Evolutionary conservation across 2,113 vertebrate species (phyloP), one percentile per base, ranked within the genome.

Genomic region (Echinops telfairi): DNA sequence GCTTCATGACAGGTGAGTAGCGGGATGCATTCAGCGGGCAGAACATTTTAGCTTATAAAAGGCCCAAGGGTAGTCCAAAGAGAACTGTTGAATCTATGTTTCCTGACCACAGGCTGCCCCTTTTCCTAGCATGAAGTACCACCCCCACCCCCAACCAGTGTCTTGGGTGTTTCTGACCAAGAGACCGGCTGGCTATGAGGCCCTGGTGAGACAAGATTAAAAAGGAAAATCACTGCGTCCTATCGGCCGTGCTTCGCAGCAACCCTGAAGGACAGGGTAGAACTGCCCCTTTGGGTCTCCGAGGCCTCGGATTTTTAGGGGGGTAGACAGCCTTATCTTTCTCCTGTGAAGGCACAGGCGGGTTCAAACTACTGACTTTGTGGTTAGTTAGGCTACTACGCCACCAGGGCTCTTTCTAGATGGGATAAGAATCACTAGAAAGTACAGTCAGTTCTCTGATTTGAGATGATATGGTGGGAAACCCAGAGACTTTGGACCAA

Each of bases 1-100:
- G 99, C 97, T 99, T 99, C 98, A 99, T 99, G 99, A 99, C 99
- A 96, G 99, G 99, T 99, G 97, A 97, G 97, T 77, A 17, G 27
- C 0, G 0, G 40, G 88, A 43, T 40, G 29, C 25, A 8, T 64
- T 66, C n/a, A 15, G 29, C 60, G 38, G 85, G 16, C n/a, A n/a
- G n/a, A n/a, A 19, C 33, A 23, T 75, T 87, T 86, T 23, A 43
- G 68, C 23, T 89, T 89, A 27, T 64, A 57, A 62, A 76, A 90
- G 36, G 31, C 60, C 83, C 43, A 47, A 33, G 27, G 57, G 25
- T 80, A 83, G 71, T 76, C 53, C 80, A 64, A 38, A 86, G 33
- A 78, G 73, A 82, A 70, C 23, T 66, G 11, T 90, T 81, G 83
- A 6, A 33, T 76, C 9, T 84, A 47, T 82, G 47, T 66, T 66